These are phyloP conservation scores for Argyra leucocephala DNA, from an alignment of 2,888 invertebrate genomes.

Conservation along the genomic window DNA sequence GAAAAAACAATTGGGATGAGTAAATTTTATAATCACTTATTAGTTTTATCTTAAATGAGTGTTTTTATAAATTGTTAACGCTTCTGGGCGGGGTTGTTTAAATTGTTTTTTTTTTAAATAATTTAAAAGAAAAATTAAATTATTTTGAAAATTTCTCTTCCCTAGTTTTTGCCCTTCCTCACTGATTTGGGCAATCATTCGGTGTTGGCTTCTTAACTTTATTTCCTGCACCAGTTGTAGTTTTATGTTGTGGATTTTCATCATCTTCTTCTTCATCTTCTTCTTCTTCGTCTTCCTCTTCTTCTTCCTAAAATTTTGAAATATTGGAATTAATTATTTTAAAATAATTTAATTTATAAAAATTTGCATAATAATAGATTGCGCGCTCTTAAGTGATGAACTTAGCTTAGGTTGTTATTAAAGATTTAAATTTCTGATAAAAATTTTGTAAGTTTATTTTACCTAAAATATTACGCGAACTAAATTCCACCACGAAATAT, in stretches of 20 bases:
- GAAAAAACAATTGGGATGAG: neutral
- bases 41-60: neutral
- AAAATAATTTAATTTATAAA: too few species aligned
- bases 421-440: neutral
- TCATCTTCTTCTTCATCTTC: conserved; percentile 36
- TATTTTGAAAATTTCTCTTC: conserved; percentile 6
- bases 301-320: conserved; percentile 37
- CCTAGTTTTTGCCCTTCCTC: conserved; percentile 7
- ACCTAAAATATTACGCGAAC: neutral
- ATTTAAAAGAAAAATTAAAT: neutral
- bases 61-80: neutral
- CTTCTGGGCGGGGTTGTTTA: conserved; percentile 1
- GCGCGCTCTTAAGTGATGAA: too few species aligned
- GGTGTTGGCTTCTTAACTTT: conserved; percentile 40
- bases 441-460: neutral
- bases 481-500: neutral
- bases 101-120: too few species aligned
- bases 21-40: neutral
- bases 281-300: conserved; percentile 53
- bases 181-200: conserved; percentile 66
- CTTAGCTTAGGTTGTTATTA: too few species aligned
- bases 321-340: too few species aligned
- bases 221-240: conserved; percentile 23
- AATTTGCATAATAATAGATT: too few species aligned
- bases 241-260: conserved; percentile 21